Base-by-base conservation (phyloP, 2,888 invertebrate species). In the Toxonevra muliebris region DNA sequence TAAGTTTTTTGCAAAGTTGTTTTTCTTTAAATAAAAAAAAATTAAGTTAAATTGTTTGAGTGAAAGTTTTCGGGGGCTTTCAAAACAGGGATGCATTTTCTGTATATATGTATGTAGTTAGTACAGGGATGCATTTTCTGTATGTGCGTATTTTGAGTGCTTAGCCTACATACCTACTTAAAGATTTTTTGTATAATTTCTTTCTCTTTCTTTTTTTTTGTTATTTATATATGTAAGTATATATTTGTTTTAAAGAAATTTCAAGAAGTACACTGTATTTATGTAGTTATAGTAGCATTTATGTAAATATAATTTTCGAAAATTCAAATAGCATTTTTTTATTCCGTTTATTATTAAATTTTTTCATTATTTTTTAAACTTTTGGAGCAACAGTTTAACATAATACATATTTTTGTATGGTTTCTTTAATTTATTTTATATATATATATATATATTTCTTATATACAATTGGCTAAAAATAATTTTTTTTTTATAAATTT, bases 361-460 rank as follows among this genome's bases (percentile, higher is more conserved):
- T n/a, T 30, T 30, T 7, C 30, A 30, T 30, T 9, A 5, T n/a
- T 67, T 67, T n/a, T 42, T 71, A 73, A 73, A 59, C 66, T 72
- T 76, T 78, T 76, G 76, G 77, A 82, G 78, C 78, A 82, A 82
- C 79, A 78, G 76, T 76, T 79, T 74, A 76, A 76, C 76, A 68
- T 71, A 73, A 41, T 50, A 60, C 11, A 17, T 60, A 60, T 60
- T 3, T 9, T 42, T 48, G 8, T 15, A 13, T 60, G 19, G 20
- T 43, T 45, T 54, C 41, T 30, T 41, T 20, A 20, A 13, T 30
- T 54, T 42, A 19, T 12, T 7, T 53, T 54, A 42, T 42, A 30
- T 30, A 30, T 30, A 30, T 30, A 30, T 4, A 30, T 30, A 30
- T 30, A 4, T 48, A 15, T 48, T 48, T 48, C 8, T 48, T 48